Base-by-base conservation (phyloP, 2,888 invertebrate species). In the Drosophila mimica region DNA sequence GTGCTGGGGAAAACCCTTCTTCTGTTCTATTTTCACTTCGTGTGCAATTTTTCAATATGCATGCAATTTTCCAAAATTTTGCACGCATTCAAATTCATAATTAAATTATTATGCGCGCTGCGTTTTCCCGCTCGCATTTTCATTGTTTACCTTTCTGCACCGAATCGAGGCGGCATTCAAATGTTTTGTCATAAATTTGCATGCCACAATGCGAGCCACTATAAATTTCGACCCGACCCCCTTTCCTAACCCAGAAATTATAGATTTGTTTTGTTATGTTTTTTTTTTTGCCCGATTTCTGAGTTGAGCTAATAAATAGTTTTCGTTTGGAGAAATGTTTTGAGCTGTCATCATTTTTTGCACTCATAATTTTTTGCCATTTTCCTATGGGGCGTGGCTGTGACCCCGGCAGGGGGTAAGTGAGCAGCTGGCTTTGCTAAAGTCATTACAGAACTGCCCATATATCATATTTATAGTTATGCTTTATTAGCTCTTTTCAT, bases 131-230 rank as follows among this genome's bases (percentile, higher is more conserved):
- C 49, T 70, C 62, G 15, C 52, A 38, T 48, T 31, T 38, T 56
- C 73, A 70, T 87, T 85, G 89, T 85, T 84, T 87, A 78, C 75
- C 82, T 85, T 88, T 85, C 74, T 56, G 72, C 82, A 87, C 66
- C 68, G 81, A 53, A 57, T 71, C 59, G 68, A 33, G 48, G 56
- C 72, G 43, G 53, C 72, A 59, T 78, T 72, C 60, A 80, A 83
- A 86, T 90, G 86, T 90, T 87, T 85, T 90, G 90, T 90, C 87
- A 87, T 87, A 87, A 87, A 90, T 87, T 87, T 90, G 86, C 87
- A 88, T 88, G 68, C 51, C 80, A 88, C 87, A 88, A 88, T 75
- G 76, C 56, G 63, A 40, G 74, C 34, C 43, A 40, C 72, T 40
- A 76, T 74, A 75, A 83, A 70, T 52, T 70, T 76, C 70, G 25